Evolutionary conservation across 2,888 invertebrate genomes (phyloP).

Genomic region (Cybosia mesomella): DNA sequence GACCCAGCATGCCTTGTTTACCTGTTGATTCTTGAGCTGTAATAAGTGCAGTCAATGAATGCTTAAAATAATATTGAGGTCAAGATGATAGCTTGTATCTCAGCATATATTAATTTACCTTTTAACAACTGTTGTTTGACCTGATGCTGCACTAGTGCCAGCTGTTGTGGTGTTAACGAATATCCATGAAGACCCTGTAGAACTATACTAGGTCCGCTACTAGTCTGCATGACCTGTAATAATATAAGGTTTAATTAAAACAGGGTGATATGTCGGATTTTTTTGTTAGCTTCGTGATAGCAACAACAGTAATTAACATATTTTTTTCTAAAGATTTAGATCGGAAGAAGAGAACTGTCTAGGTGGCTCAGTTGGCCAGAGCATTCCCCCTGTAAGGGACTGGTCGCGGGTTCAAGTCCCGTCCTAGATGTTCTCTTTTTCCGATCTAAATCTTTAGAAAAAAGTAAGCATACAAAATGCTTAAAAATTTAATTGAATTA

Average conservation of each 20-base stretch:
- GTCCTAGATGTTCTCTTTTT: no score
- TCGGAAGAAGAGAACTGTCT: no score
- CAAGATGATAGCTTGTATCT: constrained; percentile 8
- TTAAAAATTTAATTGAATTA: no score
- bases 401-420: no score
- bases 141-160: constrained; percentile 94
- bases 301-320: no score
- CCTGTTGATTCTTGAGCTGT: constrained; percentile 95
- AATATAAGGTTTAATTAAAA: background rate
- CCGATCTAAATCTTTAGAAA: no score
- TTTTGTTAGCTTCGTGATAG: no score
- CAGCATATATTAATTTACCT: constrained; percentile 84
- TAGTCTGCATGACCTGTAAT: constrained; percentile 91
- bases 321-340: no score
- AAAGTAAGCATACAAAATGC: no score
- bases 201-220: constrained; percentile 94
- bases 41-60: constrained; percentile 56
- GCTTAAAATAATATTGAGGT: constrained; percentile 30
- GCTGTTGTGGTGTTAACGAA: constrained; percentile 93
- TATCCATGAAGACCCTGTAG: constrained; percentile 94
- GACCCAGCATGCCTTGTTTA: constrained; percentile 94
- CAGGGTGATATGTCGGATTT: background rate
- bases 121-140: constrained; percentile 95
- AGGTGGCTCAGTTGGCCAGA: no score
- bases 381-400: no score